Evolutionary conservation across 2,797 vertebrate genomes (phyloP), one percentile per base, ranked within the genome.

Genomic region (Fundulus diaphanus): DNA sequence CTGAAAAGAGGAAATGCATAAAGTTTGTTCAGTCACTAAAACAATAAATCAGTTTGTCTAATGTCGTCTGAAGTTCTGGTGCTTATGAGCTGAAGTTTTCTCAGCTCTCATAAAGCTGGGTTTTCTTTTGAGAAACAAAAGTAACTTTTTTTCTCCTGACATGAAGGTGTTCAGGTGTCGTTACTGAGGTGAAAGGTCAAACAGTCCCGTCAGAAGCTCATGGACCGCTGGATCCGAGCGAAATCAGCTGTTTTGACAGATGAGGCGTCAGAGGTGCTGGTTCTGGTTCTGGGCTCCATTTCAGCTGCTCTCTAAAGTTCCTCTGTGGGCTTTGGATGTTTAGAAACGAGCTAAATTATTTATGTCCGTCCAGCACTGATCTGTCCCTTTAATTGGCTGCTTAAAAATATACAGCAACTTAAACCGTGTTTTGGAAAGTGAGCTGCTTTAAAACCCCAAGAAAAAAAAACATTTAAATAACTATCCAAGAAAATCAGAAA

Each of bases 21-120:
- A 48, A 77, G 44, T 27, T 71, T 3, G 68, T 49, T 70, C 22
- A 74, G 22, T 81, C 31, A 61, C 13, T n/a, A 54, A 73, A 37
- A 44, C 69, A 79, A 72, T 76, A 73, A 82, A 82, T 74, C n/a
- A n/a, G 44, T 63, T 57, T 80, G 69, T 76, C 74, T 37, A 57
- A 79, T 6, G n/a, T 61, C n/a, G 22, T 51, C 46, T 56, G 63
- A 18, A 16, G 66, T 33, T 12, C 57, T 59, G 65, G 33, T n/a
- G 44, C 73, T 48, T 15, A 63, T 63, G 5, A 51, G 49, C 74
- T 70, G 33, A 46, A 42, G 15, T 67, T 77, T 52, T 81, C 37
- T 67, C 31, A 0, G 5, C 72, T 73, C 48, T 68, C 35, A 61
- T 35, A 49, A 69, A 22, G 72, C 35, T 65, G 65, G 33, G 7